Conservation (phyloP, 2,888 invertebrate species). For the Troilus luridus region DNA sequence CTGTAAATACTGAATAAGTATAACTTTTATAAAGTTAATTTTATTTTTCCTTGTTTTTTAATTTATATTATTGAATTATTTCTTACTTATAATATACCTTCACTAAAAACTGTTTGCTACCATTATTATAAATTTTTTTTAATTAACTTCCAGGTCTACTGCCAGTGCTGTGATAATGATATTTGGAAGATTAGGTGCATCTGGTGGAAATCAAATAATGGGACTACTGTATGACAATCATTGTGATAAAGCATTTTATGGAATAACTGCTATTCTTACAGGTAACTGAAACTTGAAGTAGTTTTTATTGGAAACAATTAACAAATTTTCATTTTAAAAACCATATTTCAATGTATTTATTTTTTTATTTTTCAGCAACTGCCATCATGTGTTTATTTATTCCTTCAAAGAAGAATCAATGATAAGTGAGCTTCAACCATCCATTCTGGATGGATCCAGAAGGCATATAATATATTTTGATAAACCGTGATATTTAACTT, state of each 20-base stretch:
- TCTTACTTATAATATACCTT: not conserved
- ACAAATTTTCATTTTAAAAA: not conserved
- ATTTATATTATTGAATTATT: not conserved
- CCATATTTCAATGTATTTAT: not conserved
- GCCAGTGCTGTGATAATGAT: slow-evolving; percentile 42
- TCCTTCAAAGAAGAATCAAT: not conserved
- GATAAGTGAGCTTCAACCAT: not conserved
- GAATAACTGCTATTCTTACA: slow-evolving; percentile 50
- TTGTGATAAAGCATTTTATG: slow-evolving; percentile 59
- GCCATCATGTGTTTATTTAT: not conserved
- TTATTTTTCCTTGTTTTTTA: not conserved
- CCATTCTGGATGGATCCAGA: not conserved
- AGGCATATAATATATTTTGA: not conserved
- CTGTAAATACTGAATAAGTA: too few relatives aligned
- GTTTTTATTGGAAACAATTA: not conserved
- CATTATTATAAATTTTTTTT: not conserved
- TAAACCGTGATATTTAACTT: not conserved
- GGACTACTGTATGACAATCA: slow-evolving; percentile 45
- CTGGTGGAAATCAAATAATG: slow-evolving; percentile 51
- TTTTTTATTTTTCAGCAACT: not conserved
- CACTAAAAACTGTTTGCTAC: not conserved
- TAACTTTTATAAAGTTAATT: too few relatives aligned
- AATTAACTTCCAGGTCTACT: slow-evolving; percentile 37
- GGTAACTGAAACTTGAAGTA: slow-evolving; percentile 26
- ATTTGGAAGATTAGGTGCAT: slow-evolving; percentile 47